phyloP scores from a whole-genome alignment of 1,140 invertebrate species.

The Caenorhabditis briggsae region DNA sequence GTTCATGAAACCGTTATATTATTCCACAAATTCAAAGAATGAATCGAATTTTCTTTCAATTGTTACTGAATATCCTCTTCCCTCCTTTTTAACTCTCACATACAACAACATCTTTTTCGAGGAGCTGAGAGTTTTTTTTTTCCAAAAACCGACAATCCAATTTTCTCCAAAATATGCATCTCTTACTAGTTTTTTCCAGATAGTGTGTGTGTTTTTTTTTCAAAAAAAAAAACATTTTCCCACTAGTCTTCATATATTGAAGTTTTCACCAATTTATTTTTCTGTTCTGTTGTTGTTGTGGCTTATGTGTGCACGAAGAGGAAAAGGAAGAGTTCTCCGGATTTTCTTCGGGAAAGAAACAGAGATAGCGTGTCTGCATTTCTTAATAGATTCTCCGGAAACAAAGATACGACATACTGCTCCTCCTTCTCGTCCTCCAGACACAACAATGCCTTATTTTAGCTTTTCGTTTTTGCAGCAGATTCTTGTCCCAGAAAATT shows the following conservation, averaged over 20 bases:
- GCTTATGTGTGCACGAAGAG: not conserved
- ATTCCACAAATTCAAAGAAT: not conserved
- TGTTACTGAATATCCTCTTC: not conserved
- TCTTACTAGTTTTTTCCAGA: not conserved
- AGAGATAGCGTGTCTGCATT: conserved; percentile 53
- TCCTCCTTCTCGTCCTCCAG: not conserved
- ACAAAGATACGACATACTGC: conserved; percentile 7
- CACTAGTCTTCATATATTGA: not conserved
- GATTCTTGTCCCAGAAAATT: too few relatives aligned
- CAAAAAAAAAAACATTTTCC: not conserved
- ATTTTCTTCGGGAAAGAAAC: conserved; percentile 15
- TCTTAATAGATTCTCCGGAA: conserved; percentile 52
- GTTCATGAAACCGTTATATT: too few relatives aligned
- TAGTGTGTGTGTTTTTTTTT: conserved; percentile 13
- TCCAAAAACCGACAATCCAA: not conserved
- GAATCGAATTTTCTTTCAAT: not conserved
- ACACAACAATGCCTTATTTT: conserved; percentile 13
- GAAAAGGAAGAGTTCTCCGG: conserved; percentile 31
- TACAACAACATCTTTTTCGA: not conserved
- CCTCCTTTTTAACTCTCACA: not conserved
- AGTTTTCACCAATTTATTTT: not conserved
- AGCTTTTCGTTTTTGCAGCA: conserved; percentile 1
- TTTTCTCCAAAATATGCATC: not conserved
- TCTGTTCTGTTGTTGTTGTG: conserved; percentile 15
- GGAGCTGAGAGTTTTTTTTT: not conserved